Evolutionary conservation across 1,140 invertebrate genomes (phyloP).

Genomic region (Nasonia longicornis): DNA sequence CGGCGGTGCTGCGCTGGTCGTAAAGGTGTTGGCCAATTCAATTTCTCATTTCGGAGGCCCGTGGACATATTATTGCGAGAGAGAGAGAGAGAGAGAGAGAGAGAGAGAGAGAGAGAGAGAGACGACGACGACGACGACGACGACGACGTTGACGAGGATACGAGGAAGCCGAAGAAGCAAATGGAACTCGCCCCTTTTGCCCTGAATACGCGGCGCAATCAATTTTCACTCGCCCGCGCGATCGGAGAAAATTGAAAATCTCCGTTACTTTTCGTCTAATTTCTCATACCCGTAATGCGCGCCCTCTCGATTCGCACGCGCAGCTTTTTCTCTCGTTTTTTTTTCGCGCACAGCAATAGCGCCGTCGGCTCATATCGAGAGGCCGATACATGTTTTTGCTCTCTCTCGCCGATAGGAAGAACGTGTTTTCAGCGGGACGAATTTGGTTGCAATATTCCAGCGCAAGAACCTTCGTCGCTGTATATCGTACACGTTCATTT

Average conservation of each 20-base stretch:
- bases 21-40: slow-evolving; percentile 20
- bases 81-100: background rate
- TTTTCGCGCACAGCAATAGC: too few relatives aligned
- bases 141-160: slow-evolving; percentile 38
- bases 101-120: too few relatives aligned
- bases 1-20: background rate
- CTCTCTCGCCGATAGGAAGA: too few relatives aligned
- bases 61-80: slow-evolving; percentile 34
- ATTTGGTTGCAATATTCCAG: too few relatives aligned
- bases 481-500: too few relatives aligned
- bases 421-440: too few relatives aligned
- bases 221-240: slow-evolving; percentile 16
- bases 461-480: too few relatives aligned
- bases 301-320: too few relatives aligned
- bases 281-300: background rate
- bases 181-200: slow-evolving; percentile 20
- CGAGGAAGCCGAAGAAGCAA: slow-evolving; percentile 36
- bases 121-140: background rate
- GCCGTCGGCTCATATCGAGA: too few relatives aligned
- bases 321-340: too few relatives aligned
- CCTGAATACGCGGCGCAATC: slow-evolving; percentile 17
- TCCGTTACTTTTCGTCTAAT: slow-evolving; percentile 27
- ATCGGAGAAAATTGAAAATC: slow-evolving; percentile 33
- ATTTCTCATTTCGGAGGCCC: slow-evolving; percentile 38
- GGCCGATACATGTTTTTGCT: too few relatives aligned